phyloP scores from a whole-genome alignment of 2,113 vertebrate genomes.

The Propithecus coquereli region DNA sequence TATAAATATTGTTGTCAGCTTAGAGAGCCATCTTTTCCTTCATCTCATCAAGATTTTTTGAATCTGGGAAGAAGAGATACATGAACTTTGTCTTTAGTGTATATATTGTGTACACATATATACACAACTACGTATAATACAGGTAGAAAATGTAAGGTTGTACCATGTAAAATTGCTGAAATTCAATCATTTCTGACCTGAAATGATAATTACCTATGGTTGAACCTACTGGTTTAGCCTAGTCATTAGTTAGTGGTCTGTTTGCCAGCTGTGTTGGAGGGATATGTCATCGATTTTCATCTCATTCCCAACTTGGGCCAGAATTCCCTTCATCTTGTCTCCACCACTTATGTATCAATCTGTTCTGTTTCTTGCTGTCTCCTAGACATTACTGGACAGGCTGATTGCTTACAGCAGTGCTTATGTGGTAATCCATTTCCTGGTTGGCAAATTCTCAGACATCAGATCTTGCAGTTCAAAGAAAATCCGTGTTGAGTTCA shows the following conservation, averaged over 20 bases:
- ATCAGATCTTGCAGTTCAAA: neutral
- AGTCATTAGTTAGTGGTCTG: neutral
- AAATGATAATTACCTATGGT: neutral
- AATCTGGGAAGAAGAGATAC: neutral
- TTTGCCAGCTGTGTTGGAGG: neutral
- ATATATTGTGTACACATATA: neutral
- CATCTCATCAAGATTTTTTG: neutral
- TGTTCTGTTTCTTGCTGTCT: neutral
- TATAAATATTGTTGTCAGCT: neutral
- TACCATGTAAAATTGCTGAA: neutral
- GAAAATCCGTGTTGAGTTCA: neutral
- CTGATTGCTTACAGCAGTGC: neutral
- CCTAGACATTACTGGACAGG: neutral
- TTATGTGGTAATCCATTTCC: neutral
- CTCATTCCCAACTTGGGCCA: neutral
- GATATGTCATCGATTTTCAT: neutral
- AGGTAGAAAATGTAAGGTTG: neutral
- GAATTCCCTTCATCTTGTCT: neutral
- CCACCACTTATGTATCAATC: neutral
- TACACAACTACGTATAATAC: neutral
- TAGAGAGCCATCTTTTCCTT: neutral
- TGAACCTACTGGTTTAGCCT: neutral
- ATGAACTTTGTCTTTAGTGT: neutral
- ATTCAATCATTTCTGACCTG: neutral
- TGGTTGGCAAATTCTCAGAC: neutral